Conservation (phyloP, 2,797 vertebrate genomes). For the Chelonia mydas region DNA sequence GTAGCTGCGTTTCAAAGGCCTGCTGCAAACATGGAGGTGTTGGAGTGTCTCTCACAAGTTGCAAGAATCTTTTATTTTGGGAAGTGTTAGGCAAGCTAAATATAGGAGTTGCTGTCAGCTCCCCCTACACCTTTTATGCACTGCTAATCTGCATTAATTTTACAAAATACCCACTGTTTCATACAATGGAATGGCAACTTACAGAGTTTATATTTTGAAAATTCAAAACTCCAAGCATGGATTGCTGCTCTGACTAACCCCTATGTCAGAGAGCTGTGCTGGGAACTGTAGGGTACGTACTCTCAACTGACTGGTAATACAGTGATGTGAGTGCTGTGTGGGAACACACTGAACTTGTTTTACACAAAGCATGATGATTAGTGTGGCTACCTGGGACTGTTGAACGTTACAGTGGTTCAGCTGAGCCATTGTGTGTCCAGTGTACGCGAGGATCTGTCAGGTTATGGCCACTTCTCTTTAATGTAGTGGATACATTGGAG, state of each 20-base stretch:
- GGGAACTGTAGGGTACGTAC: not conserved
- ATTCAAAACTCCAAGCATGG: not conserved
- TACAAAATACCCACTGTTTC: not conserved
- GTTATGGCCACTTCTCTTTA: not conserved
- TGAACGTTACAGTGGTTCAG: not conserved
- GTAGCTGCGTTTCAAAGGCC: not conserved
- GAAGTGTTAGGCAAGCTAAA: not conserved
- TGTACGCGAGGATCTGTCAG: not conserved
- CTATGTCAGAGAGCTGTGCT: not conserved
- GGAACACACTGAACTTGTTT: not conserved
- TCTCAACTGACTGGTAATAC: not conserved
- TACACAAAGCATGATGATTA: not conserved
- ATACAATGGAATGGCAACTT: not conserved
- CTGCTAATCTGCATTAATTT: not conserved
- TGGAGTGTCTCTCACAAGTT: not conserved
- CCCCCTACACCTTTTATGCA: not conserved
- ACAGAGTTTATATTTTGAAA: not conserved
- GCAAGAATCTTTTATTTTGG: not conserved
- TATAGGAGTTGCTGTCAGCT: not conserved
- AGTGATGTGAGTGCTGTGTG: not conserved
- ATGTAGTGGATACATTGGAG: not conserved
- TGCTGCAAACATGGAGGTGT: slow-evolving; percentile 11
- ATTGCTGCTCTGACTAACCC: not conserved
- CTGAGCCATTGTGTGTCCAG: not conserved
- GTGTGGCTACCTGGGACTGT: not conserved